Base-by-base conservation (phyloP, 2,113 vertebrate genomes). In the Tyto alba region DNA sequence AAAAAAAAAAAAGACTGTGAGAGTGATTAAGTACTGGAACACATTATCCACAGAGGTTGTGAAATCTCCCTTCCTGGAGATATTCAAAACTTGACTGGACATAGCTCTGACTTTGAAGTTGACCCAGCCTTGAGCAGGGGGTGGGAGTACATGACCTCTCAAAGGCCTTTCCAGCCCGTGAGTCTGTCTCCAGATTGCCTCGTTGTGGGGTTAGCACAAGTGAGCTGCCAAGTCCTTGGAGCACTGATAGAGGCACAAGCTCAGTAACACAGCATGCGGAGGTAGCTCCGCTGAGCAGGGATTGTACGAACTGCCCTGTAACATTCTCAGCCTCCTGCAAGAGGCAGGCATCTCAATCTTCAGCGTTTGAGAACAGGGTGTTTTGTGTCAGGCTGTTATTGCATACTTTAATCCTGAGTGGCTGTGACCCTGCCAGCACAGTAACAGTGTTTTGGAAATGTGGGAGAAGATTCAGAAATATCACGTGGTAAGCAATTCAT, bases 61-160 rank as follows among this genome's bases (percentile, higher is more conserved):
- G 94, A 96, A 96, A 97, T 96, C 43, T 89, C 80, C 29, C 36
- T 72, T 95, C 69, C 69, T 89, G 89, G 76, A 93, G 86, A 95
- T 84, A 78, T 1, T 89, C 18, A 68, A 16, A 89, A 85, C 57
- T 95, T 57, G 48, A 91, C 94, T 86, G 64, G 71, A 77, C 7
- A 1, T 52, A 89, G 77, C 81, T 89, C 87, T 92, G 93, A 38
- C 94, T 96, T 96, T 93, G 80, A 95, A 93, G 84, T 45, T 79
- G 73, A 67, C 77, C 77, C 74, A 82, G 74, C 56, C 74, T 89
- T 91, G 84, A 91, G 57, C 36, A 52, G 34, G 11, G 34, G 2
- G 13, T 85, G 73, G 77, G 52, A 91, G 81, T 81, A 56, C 36
- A 20, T 75, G 84, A 94, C 77, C 69, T 91, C 62, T 40, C 60